Evolutionary conservation across 2,888 invertebrate genomes (phyloP).

Genomic region (Plusia festucae): DNA sequence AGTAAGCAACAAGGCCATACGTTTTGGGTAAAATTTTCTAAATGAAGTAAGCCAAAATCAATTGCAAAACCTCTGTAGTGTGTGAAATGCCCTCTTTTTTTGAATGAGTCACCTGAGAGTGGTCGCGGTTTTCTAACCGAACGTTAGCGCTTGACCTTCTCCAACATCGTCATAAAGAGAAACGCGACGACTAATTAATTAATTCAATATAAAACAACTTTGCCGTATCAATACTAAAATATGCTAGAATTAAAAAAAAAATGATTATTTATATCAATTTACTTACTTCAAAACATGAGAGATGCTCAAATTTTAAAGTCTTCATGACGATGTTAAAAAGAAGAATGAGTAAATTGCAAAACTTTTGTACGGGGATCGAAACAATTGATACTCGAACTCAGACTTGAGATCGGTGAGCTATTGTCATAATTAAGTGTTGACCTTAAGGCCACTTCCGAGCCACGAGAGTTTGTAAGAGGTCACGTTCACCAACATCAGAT

Average conservation of each 20-base stretch:
- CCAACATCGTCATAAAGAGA: not conserved
- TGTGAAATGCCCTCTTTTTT: slow-evolving; percentile 1
- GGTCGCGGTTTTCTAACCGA: slow-evolving; percentile 1
- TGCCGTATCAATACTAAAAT: not conserved
- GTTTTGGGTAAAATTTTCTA: not conserved
- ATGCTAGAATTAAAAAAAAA: no score
- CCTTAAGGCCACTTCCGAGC: no score
- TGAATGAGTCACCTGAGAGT: slow-evolving; percentile 3
- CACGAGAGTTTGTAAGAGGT: no score
- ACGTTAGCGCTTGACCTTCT: slow-evolving; percentile 4
- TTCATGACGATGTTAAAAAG: not conserved
- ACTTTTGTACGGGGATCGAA: no score
- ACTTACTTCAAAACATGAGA: no score
- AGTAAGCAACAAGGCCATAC: not conserved
- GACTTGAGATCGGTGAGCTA: no score
- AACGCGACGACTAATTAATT: slow-evolving; percentile 3
- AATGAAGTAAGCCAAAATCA: not conserved
- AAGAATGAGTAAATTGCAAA: no score
- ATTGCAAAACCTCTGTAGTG: not conserved
- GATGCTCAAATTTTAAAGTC: no score
- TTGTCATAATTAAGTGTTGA: no score
- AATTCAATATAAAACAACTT: not conserved
- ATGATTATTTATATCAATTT: no score
- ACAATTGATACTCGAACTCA: no score
- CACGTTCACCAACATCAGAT: no score